Percentiles rank a stretch among this genome's conserved stretches.
Conservation (phyloP, 2,113 vertebrate species). For the Lota lota region DNA sequence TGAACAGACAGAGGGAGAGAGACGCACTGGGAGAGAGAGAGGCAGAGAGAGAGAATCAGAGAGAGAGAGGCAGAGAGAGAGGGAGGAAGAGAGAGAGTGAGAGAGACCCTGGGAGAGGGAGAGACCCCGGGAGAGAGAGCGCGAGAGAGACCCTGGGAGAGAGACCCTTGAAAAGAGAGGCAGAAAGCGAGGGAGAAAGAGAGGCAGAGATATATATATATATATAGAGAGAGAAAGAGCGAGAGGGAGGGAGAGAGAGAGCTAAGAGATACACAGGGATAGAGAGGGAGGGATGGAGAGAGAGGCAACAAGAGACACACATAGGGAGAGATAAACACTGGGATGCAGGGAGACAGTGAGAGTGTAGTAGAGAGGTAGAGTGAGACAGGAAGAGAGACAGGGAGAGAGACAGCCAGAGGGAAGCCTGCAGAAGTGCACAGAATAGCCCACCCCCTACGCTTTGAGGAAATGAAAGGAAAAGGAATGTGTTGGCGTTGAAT, state of each 20-base stretch:
- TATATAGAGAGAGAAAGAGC: background rate
- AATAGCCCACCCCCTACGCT: background rate
- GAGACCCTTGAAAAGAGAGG: too few relatives aligned
- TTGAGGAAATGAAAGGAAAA: conserved; percentile 34
- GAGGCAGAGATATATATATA: too few relatives aligned
- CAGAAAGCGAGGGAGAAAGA: too few relatives aligned
- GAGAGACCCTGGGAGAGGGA: too few relatives aligned
- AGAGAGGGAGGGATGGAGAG: conserved; percentile 3
- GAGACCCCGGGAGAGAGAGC: too few relatives aligned
- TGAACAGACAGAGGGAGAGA: too few relatives aligned
- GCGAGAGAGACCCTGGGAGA: too few relatives aligned
- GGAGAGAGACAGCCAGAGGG: conserved; percentile 15
- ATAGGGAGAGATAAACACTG: conserved; percentile 36
- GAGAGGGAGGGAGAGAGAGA: conserved; percentile 4
- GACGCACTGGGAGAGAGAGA: too few relatives aligned
- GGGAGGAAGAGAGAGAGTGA: too few relatives aligned
- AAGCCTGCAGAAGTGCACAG: conserved; percentile 2
- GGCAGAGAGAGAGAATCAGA: too few relatives aligned
- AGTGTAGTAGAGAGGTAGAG: conserved; percentile 9
- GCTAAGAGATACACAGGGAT: background rate
- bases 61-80: too few relatives aligned
- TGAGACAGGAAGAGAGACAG: conserved; percentile 17
- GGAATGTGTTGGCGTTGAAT: conserved; percentile 39
- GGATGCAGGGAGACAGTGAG: conserved; percentile 28
- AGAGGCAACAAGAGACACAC: background rate